Conservation (phyloP, 2,797 vertebrate species). For the Sebastes oblongus region DNA sequence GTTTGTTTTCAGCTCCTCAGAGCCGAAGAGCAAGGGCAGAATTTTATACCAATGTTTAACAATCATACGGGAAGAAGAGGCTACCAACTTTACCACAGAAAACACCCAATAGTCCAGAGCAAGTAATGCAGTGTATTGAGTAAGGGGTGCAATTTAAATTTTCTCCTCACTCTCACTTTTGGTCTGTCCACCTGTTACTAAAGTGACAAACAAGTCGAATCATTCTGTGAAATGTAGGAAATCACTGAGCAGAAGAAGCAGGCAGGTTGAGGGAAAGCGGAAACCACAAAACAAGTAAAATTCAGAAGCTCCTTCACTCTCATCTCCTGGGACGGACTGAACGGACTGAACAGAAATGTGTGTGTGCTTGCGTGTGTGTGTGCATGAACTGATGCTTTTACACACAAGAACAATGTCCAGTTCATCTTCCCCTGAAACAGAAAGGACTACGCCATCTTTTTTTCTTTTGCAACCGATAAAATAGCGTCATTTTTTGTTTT, state of each 20-base stretch:
- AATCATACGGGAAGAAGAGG: conserved; percentile 42
- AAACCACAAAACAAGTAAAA: conserved; percentile 7
- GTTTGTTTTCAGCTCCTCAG: conserved; percentile 51
- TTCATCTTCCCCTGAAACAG: conserved; percentile 57
- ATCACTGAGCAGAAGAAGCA: conserved; percentile 53
- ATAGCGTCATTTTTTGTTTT: conserved; percentile 52
- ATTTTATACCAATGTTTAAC: conserved; percentile 60
- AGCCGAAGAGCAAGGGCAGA: conserved; percentile 64
- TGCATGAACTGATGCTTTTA: conserved; percentile 73
- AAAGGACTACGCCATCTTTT: conserved; percentile 77
- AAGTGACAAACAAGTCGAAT: conserved; percentile 44
- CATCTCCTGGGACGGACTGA: conserved; percentile 49
- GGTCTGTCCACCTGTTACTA: conserved; percentile 25
- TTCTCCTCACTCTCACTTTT: neutral
- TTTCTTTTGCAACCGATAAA: conserved; percentile 39
- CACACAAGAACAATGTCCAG: conserved; percentile 70
- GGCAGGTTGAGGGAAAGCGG: conserved; percentile 24
- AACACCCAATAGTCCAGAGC: conserved; percentile 25
- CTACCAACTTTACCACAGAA: conserved; percentile 1
- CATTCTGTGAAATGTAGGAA: conserved; percentile 71
- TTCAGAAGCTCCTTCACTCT: conserved; percentile 32
- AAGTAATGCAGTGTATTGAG: conserved; percentile 18
- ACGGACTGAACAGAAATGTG: conserved; percentile 49
- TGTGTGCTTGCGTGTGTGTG: neutral
- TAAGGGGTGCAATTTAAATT: neutral